Evolutionary conservation across 37 sponge, comb jelly and placozoan genomes (phyloP), one percentile per base, ranked within the genome.

Genomic region (Aphrocallistes beatrix): DNA sequence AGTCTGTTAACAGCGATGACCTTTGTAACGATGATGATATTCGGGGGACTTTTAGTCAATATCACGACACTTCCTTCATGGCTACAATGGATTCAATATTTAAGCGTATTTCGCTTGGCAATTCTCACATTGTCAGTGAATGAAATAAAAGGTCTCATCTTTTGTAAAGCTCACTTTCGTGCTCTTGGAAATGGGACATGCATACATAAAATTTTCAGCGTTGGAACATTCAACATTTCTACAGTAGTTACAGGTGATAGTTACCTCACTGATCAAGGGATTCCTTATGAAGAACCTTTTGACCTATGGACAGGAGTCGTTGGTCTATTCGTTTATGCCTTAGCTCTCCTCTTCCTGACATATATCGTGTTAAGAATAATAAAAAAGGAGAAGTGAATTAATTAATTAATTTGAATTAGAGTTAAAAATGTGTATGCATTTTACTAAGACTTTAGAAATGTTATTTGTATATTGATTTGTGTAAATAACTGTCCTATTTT

Each of bases 21-120:
- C 34, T 93, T 91, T 81, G 88, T 91, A 1, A 39, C 91, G 23
- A 50, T 60, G 37, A 91, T 90, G 91, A 91, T 93, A 84, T 94
- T 94, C 88, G 94, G 92, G 36, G 94, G 94, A 10, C 87, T 94
- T 36, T 84, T 94, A 36, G 42, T 94, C 19, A 85, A 90, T 49
- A 45, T 91, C 37, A 38, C 81, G 6, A 84, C 90, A 23, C 83
- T 94, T 1, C 89, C 90, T 39, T 60, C 25, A 0, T 91, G 90
- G 91, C 40, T 94, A 30, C 81, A 81, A 17, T 94, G 94, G 94
- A 23, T 94, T 23, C 82, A 91, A 84, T 94, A 90, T 42, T 32
- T 92, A 81, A 91, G 91, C 81, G 36, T 91, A 25, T 88, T 91
- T 45, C 90, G 90, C 38, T 91, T 90, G 47, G 39, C 51, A 13